Base-by-base conservation (phyloP, 2,113 vertebrate genomes). In the Loxodonta africana region DNA sequence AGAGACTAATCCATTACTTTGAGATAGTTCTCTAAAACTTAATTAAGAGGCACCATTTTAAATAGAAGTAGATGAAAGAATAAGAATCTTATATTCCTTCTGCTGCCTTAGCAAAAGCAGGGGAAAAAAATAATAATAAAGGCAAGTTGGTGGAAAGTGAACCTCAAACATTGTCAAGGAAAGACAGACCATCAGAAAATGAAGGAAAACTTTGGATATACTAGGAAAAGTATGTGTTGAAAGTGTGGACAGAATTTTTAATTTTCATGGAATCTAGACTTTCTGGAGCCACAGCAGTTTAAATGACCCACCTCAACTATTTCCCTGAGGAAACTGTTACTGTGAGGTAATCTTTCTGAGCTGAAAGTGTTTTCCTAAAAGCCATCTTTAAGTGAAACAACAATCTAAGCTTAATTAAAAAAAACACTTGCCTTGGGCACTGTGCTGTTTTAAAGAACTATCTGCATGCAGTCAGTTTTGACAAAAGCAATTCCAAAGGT, bases 21-120 rank as follows among this genome's bases (percentile, higher is more conserved):
- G 90, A 82, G 17, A 73, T 26, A 81, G 83, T 88, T 53, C 25
- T 76, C 76, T 83, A 74, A 82, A 63, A 33, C 21, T 73, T 83
- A 83, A 73, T 90, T 91, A 80, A 86, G 91, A 46, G 53, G 4
- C 44, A 87, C 41, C 74, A 95, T 48, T 69, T 51, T 44, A 91
- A 63, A 91, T 57, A 74, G 6, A 86, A n/a, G 23, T n/a, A n/a
- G 46, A 67, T 37, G n/a, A 83, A 95, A 83, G 46, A 11, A 44
- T 76, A 8, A 92, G 44, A 78, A 12, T 65, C 26, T 33, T 57
- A 65, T 12, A 26, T 73, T 81, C n/a, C 25, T 9, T 65, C 65
- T 76, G 57, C 37, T 86, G 37, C 46, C n/a, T 84, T n/a, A 88
- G 78, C 84, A 30, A 74, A 95, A 37, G 30, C 37, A 71, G 46